These are phyloP conservation scores for Mus minutoides DNA, from an alignment of 2,797 vertebrate species.

Conservation along the genomic window DNA sequence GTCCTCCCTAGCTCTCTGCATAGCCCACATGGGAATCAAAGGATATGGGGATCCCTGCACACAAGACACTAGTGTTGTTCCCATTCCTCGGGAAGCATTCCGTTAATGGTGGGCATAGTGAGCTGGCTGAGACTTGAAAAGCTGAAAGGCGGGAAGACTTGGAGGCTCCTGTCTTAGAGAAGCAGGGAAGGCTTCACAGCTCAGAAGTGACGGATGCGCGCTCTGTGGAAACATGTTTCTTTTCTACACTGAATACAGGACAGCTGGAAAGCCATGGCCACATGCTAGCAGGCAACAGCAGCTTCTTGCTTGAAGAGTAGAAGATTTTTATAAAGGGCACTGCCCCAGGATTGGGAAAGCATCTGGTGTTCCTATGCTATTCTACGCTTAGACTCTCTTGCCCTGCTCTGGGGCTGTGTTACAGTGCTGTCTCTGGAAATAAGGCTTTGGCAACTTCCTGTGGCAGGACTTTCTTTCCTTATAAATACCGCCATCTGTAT, in stretches of 20 bases:
- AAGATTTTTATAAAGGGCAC: constrained; percentile 26
- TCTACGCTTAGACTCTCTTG: not conserved
- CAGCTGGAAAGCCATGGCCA: constrained; percentile 30
- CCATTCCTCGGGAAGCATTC: accelerated
- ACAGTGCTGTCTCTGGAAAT: not conserved
- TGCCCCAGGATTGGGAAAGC: not conserved
- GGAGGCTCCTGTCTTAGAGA: not conserved
- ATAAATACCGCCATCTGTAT: constrained; percentile 49
- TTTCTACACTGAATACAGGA: not conserved
- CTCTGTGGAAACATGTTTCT: not conserved
- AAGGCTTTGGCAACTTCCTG: constrained; percentile 45
- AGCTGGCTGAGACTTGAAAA: not conserved
- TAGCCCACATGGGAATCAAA: not conserved
- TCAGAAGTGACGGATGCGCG: not conserved
- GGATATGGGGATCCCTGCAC: not conserved
- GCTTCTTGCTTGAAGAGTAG: not conserved
- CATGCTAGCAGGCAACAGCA: not conserved
- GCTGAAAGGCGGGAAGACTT: not conserved
- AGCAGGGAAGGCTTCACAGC: not conserved
- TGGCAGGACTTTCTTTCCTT: constrained; percentile 36
- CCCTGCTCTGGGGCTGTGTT: not conserved
- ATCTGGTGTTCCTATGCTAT: not conserved
- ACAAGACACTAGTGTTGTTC: accelerated
- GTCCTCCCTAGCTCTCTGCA: not conserved
- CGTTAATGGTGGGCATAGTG: too few species aligned